A percentile compares a stretch with the other conserved stretches of the same genome.
Evolutionary conservation across 1,140 invertebrate genomes (phyloP).

Genomic region (Drosophila ficusphila): DNA sequence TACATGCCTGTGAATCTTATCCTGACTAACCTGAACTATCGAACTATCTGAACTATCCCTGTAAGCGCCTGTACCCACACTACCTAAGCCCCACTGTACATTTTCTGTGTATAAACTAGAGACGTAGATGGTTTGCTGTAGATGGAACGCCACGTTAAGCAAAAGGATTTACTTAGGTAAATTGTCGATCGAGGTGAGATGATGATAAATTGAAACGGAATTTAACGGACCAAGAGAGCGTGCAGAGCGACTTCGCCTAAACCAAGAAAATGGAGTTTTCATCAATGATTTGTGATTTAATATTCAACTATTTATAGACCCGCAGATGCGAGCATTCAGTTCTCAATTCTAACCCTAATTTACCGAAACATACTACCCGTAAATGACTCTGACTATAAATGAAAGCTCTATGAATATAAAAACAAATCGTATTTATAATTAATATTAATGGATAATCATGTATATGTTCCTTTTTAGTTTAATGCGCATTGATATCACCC

Average conservation of each 20-base stretch:
- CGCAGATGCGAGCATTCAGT: conserved; percentile 58
- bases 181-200: conserved; percentile 14
- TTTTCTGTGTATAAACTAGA: conserved; percentile 77
- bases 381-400: conserved; percentile 79
- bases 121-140: conserved; percentile 59
- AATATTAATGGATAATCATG: conserved; percentile 75
- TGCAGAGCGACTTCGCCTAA: conserved; percentile 80
- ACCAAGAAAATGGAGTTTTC: conserved; percentile 79
- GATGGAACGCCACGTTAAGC: conserved; percentile 62
- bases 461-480: conserved; percentile 84
- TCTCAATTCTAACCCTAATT: conserved; percentile 70
- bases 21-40: conserved; percentile 16
- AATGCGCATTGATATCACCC: conserved; percentile 71
- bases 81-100: conserved; percentile 59
- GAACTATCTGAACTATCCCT: conserved; percentile 30
- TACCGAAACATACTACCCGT: conserved; percentile 67
- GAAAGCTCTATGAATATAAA: conserved; percentile 69
- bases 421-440: conserved; percentile 62
- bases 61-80: conserved; percentile 6
- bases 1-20: conserved; percentile 66
- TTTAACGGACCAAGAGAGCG: conserved; percentile 82
- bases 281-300: conserved; percentile 84
- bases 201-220: conserved; percentile 76
- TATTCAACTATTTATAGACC: conserved; percentile 70
- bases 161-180: conserved; percentile 16